phyloP scores from a whole-genome alignment of 2,888 invertebrate genomes.

The Thecophora atra region DNA sequence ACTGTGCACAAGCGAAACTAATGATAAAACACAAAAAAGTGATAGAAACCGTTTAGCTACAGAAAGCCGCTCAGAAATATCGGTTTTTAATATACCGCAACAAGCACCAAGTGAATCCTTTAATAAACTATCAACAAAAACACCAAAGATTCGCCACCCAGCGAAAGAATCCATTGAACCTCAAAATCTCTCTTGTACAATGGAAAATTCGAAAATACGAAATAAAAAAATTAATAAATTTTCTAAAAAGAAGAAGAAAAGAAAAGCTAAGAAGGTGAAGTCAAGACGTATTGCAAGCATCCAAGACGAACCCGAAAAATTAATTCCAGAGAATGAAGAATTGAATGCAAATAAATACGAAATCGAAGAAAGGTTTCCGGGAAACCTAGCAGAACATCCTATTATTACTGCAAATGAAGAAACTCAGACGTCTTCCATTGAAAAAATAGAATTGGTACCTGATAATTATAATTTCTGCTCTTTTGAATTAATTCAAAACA shows the following conservation, averaged over 20 bases:
- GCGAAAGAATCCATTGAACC: constrained; percentile 38
- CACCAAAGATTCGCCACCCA: not conserved
- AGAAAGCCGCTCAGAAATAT: not conserved
- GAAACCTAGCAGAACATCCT: not conserved
- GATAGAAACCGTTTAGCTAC: not conserved
- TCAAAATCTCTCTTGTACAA: constrained; percentile 42
- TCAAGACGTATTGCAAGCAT: constrained; percentile 11
- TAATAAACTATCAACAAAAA: constrained; percentile 12
- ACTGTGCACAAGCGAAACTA: not conserved
- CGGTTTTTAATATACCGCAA: not conserved
- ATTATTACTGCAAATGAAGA: not conserved
- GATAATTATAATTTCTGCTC: too few species aligned
- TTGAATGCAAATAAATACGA: not conserved
- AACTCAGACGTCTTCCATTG: not conserved
- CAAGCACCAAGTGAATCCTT: not conserved
- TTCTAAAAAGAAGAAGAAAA: constrained; percentile 33
- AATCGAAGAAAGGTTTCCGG: not conserved
- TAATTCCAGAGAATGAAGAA: too few species aligned
- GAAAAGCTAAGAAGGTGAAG: constrained; percentile 31
- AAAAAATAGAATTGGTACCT: not conserved
- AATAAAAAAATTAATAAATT: constrained; percentile 37
- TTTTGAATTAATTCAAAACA: not conserved
- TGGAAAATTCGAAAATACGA: constrained; percentile 36
- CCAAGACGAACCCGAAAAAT: too few species aligned
- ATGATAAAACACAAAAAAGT: constrained; percentile 6